Evolutionary conservation across 2,113 vertebrate genomes (phyloP).

Genomic region (Xiphophorus couchianus): DNA sequence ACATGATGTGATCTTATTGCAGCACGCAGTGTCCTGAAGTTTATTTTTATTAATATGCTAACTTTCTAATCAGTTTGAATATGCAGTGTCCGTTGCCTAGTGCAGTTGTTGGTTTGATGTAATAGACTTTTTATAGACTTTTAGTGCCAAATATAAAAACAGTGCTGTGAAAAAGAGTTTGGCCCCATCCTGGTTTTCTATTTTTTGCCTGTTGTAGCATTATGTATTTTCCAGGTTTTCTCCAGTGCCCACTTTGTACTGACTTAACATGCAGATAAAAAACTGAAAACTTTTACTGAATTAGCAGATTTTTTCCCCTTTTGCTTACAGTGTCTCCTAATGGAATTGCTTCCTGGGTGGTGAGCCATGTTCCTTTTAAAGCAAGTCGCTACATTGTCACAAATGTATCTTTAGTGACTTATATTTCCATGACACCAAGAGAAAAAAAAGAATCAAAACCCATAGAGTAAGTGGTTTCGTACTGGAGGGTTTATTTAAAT

Average conservation of each 20-base stretch:
- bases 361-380: not conserved
- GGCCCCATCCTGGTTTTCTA: no score
- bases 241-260: no score
- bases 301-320: not conserved
- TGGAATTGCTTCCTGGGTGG: not conserved
- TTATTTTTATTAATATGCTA: slow-evolving; percentile 30
- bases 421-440: not conserved
- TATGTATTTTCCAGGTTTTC: no score
- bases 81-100: slow-evolving; percentile 12
- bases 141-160: no score
- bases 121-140: no score
- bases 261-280: no score
- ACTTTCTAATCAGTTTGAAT: slow-evolving; percentile 19
- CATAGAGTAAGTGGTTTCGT: not conserved
- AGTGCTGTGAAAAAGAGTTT: no score
- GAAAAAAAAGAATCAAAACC: not conserved
- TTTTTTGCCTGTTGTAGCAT: no score
- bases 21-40: slow-evolving; percentile 17
- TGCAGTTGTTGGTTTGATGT: slow-evolving; percentile 27
- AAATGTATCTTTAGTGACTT: not conserved
- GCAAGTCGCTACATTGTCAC: not conserved
- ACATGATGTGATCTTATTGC: slow-evolving; percentile 24
- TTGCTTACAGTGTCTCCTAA: not conserved
- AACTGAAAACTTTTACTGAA: not conserved
- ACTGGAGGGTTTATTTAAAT: not conserved